These are phyloP conservation scores for Hypotaenidia philippensis DNA, from an alignment of 2,797 vertebrate species.

Conservation along the genomic window DNA sequence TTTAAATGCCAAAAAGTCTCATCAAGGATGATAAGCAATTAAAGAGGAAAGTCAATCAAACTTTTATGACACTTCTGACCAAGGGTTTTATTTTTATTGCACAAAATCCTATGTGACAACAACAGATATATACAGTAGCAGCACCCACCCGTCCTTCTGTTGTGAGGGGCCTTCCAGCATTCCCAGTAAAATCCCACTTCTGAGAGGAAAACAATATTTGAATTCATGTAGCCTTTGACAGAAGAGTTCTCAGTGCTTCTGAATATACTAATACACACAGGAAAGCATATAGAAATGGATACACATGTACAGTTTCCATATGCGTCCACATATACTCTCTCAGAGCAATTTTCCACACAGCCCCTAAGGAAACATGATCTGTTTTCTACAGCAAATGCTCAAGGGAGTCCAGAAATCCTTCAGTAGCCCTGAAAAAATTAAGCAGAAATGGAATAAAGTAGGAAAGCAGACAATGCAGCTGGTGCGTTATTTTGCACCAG, in stretches of 20 bases:
- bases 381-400: conserved; percentile 31
- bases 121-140: conserved; percentile 73
- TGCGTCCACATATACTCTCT: neutral
- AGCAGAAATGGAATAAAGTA: conserved; percentile 32
- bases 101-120: conserved; percentile 72
- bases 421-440: conserved; percentile 60
- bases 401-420: conserved; percentile 35
- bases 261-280: neutral
- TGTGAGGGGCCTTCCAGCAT: conserved; percentile 68
- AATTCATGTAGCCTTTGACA: conserved; percentile 66
- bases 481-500: conserved; percentile 66
- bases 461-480: conserved; percentile 67
- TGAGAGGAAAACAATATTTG: conserved; percentile 63
- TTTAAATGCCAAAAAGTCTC: conserved; percentile 78
- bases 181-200: conserved; percentile 68
- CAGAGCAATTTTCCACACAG: neutral
- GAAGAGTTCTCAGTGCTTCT: conserved; percentile 24
- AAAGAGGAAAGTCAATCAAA: conserved; percentile 76
- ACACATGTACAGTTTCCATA: neutral
- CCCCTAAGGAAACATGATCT: conserved; percentile 17
- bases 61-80: conserved; percentile 80
- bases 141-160: conserved; percentile 74
- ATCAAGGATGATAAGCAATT: conserved; percentile 82
- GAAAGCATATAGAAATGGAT: conserved; percentile 24
- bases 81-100: conserved; percentile 82